Evolutionary conservation across 2,797 vertebrate genomes (phyloP).

Genomic region (Hippocampus kuda): DNA sequence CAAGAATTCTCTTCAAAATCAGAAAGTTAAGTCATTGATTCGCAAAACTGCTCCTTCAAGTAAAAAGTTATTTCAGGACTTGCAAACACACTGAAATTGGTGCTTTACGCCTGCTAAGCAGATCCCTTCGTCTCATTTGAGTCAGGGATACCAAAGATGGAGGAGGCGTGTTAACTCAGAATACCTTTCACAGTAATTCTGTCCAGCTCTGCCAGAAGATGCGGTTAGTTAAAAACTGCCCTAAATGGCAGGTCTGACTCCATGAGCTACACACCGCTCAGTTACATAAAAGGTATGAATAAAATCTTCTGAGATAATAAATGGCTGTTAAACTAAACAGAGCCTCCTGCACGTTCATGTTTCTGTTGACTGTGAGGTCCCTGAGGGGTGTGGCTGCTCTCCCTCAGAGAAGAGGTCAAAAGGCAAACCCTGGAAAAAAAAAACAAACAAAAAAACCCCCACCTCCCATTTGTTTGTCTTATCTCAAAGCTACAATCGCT

Average conservation of each 20-base stretch:
- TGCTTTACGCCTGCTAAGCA: conserved; percentile 44
- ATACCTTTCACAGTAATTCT: conserved; percentile 35
- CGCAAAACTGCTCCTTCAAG: no score
- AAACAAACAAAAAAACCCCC: neutral
- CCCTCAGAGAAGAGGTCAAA: conserved; percentile 32
- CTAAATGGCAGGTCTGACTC: conserved; percentile 44
- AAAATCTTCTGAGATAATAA: conserved; percentile 22
- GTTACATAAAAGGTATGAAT: conserved; percentile 40
- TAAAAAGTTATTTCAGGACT: no score
- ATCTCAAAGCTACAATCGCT: conserved; percentile 40
- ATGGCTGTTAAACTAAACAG: conserved; percentile 32
- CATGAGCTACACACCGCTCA: conserved; percentile 1
- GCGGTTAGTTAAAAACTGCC: conserved; percentile 35
- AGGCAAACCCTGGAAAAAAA: conserved; percentile 29
- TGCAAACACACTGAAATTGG: conserved; percentile 14
- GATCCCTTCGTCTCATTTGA: conserved; percentile 36
- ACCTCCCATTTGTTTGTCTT: conserved; percentile 43
- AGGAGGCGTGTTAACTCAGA: conserved; percentile 37
- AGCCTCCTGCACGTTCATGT: conserved; percentile 17
- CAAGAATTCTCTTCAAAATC: no score
- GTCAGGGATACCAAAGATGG: conserved; percentile 26
- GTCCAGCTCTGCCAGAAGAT: conserved; percentile 23
- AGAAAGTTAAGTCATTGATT: no score
- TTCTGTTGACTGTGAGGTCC: conserved; percentile 17
- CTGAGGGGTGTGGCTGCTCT: conserved; percentile 32